Conservation (phyloP, 2,113 vertebrate species). For the Entomyzon cyanotis region DNA sequence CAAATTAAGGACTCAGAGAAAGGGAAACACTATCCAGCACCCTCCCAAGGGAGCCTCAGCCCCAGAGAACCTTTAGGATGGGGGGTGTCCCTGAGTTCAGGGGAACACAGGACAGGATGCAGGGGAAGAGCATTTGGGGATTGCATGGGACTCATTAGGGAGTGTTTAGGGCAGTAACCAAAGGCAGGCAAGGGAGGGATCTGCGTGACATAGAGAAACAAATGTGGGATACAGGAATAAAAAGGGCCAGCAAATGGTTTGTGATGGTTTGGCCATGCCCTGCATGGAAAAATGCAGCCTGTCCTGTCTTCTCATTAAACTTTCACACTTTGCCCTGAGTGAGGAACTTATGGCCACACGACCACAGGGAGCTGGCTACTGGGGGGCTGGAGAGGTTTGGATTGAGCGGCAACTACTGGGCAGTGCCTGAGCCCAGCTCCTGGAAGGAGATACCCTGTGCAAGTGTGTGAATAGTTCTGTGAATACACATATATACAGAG, state of each 20-base stretch:
- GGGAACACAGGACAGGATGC: neutral
- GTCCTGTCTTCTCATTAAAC: neutral
- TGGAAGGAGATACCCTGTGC: neutral
- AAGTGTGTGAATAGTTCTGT: accelerated
- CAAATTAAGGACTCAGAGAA: neutral
- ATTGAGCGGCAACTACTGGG: neutral
- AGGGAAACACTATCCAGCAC: neutral
- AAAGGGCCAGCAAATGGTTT: neutral
- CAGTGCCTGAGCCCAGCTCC: neutral
- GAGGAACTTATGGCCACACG: neutral
- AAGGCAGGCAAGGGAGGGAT: neutral
- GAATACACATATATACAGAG: accelerated
- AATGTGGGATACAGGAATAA: neutral
- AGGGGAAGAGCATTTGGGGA: neutral
- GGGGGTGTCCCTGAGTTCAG: neutral
- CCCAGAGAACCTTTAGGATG: neutral
- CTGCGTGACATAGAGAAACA: neutral
- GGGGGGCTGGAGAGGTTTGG: neutral
- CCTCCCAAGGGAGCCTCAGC: neutral
- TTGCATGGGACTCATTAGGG: too few relatives aligned
- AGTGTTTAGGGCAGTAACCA: neutral
- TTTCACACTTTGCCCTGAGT: neutral
- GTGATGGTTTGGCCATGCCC: neutral
- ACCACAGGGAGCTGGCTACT: neutral
- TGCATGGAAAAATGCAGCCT: neutral